Conservation (phyloP, 2,797 vertebrate genomes). For the Antrozous pallidus region DNA sequence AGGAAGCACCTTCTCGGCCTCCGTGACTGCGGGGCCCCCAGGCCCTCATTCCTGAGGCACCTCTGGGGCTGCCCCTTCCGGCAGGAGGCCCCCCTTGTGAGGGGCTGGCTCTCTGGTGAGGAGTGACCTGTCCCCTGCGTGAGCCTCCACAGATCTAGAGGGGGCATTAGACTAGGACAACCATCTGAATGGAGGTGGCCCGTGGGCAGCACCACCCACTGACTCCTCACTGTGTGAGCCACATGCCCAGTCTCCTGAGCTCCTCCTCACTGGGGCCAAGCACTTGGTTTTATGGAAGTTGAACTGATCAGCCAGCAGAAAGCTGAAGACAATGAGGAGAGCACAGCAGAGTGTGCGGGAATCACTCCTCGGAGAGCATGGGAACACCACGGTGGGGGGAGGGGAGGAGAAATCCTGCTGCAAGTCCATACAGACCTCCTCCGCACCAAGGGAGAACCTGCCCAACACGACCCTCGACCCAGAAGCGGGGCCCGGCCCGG, state of each 20-base stretch:
- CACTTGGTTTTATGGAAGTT: background rate
- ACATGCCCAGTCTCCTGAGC: background rate
- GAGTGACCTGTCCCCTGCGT: background rate
- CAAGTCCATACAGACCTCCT: background rate
- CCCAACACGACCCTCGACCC: background rate
- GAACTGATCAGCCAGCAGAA: background rate
- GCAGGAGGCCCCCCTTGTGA: background rate
- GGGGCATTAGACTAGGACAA: background rate
- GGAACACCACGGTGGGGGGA: accelerated
- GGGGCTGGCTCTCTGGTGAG: background rate
- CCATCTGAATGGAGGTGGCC: too few species aligned
- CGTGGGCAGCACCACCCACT: background rate
- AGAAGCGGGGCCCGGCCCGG: accelerated
- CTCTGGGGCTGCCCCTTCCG: background rate
- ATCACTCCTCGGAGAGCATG: background rate
- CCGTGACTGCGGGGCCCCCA: background rate
- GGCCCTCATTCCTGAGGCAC: too few species aligned
- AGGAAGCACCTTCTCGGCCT: background rate
- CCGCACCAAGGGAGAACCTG: too few species aligned
- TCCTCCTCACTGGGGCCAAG: background rate
- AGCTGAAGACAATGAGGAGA: background rate
- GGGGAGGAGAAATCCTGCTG: background rate
- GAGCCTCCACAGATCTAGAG: background rate
- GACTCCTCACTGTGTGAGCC: background rate
- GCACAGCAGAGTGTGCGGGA: background rate